Percentiles rank a stretch among this genome's conserved stretches.
phyloP scores from a whole-genome alignment of 2,888 invertebrate genomes.

The Drosophila neotestacea region DNA sequence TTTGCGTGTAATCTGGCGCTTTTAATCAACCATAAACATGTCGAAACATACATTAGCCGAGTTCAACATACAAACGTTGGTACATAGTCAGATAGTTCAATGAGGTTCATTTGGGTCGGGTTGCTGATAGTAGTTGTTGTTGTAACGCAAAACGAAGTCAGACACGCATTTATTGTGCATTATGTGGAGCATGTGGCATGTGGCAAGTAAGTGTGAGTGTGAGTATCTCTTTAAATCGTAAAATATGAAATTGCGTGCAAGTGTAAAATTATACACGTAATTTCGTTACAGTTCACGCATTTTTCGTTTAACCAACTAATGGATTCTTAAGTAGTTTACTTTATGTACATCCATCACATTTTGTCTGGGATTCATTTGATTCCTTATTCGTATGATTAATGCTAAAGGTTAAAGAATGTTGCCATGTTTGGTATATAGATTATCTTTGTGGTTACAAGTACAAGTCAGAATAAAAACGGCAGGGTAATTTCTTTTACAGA shows the following conservation, averaged over 20 bases:
- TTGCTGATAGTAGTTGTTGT: slow-evolving; percentile 1
- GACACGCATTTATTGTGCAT: slow-evolving; percentile 49
- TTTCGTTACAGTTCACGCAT: slow-evolving; percentile 79
- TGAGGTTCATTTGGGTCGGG: slow-evolving; percentile 27
- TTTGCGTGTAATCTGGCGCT: slow-evolving; percentile 70
- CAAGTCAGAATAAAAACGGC: background rate
- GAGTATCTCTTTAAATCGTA: slow-evolving; percentile 64
- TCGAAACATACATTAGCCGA: slow-evolving; percentile 62
- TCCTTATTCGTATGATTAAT: slow-evolving; percentile 39
- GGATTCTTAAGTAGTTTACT: slow-evolving; percentile 73
- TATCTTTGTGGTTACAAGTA: background rate
- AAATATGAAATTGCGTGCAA: slow-evolving; percentile 78
- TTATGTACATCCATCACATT: slow-evolving; percentile 37
- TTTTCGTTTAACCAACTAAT: slow-evolving; percentile 66
- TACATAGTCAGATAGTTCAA: slow-evolving; percentile 30
- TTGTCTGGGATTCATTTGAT: background rate
- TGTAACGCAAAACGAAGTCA: slow-evolving; percentile 40
- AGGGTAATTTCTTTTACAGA: background rate
- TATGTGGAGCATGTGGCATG: slow-evolving; percentile 28
- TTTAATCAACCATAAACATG: slow-evolving; percentile 74
- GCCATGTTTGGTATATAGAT: background rate
- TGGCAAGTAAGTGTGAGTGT: slow-evolving; percentile 28
- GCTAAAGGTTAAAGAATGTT: slow-evolving; percentile 5
- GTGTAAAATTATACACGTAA: slow-evolving; percentile 72
- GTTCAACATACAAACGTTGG: slow-evolving; percentile 7